These are phyloP conservation scores for Nesogale talazaci DNA, from an alignment of 2,113 vertebrate genomes.

Conservation along the genomic window DNA sequence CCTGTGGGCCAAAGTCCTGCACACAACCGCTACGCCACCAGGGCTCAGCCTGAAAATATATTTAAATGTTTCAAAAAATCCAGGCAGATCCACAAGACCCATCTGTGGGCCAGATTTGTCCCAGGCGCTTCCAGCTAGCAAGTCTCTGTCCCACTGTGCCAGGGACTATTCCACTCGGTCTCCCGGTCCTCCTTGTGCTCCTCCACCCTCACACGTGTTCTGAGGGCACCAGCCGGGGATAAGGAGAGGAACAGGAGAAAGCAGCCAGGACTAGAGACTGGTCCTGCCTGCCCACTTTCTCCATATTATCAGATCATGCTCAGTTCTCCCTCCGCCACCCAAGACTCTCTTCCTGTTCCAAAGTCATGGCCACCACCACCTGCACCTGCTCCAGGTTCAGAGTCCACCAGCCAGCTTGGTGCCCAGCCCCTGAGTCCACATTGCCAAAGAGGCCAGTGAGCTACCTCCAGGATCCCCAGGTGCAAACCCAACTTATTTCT, in stretches of 20 bases:
- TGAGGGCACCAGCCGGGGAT: background rate
- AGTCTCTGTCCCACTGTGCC: background rate
- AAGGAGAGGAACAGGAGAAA: background rate
- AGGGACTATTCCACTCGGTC: background rate
- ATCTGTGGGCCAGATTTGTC: slow-evolving; percentile 44
- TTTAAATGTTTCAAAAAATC: slow-evolving; percentile 45
- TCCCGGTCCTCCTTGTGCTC: background rate
- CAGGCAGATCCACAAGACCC: slow-evolving; percentile 13
- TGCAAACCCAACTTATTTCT: background rate
- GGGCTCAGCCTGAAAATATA: slow-evolving; percentile 53
- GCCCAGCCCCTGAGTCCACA: background rate
- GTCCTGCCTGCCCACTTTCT: background rate
- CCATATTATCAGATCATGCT: background rate
- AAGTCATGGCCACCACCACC: background rate
- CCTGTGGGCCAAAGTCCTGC: too few species aligned
- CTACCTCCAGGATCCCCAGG: background rate
- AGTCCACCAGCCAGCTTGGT: background rate
- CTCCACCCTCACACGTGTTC: too few species aligned
- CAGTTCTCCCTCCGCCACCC: background rate
- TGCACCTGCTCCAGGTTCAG: background rate
- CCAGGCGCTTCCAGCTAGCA: background rate
- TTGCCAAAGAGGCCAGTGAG: background rate
- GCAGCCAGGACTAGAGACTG: too few species aligned
- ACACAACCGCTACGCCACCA: too few species aligned
- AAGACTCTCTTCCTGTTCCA: background rate